Percentiles rank a stretch among this genome's conserved stretches.
These are phyloP conservation scores for Drosophila sturtevanti DNA, from an alignment of 1,140 invertebrate genomes.

Conservation along the genomic window DNA sequence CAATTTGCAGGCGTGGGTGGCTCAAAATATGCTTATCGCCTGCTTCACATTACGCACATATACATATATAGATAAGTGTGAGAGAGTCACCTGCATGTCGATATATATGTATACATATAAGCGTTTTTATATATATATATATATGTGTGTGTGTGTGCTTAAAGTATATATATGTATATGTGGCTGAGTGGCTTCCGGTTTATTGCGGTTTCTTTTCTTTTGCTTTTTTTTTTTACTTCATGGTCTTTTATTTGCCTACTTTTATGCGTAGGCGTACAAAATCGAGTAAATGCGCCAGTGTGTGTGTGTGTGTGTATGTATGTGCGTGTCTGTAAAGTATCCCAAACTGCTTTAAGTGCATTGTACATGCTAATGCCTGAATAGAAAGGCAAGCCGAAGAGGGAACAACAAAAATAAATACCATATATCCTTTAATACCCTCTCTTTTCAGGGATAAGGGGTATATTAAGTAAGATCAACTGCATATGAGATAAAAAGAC, in stretches of 20 bases:
- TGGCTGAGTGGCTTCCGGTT: conserved; percentile 57
- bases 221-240: background rate
- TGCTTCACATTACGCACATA: conserved; percentile 21
- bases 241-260: conserved; percentile 69
- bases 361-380: conserved; percentile 64
- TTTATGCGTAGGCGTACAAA: conserved; percentile 71
- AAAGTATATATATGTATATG: background rate
- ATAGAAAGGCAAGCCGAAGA: conserved; percentile 46
- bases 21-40: conserved; percentile 63
- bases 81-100: conserved; percentile 29
- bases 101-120: background rate
- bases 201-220: conserved; percentile 57
- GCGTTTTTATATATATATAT: background rate
- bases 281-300: background rate
- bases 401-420: conserved; percentile 15
- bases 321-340: conserved; percentile 47
- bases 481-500: too few species aligned
- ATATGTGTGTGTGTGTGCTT: background rate
- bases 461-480: background rate
- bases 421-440: conserved; percentile 20
- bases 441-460: background rate
- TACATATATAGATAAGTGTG: conserved; percentile 18
- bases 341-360: conserved; percentile 66
- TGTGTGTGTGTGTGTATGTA: conserved; percentile 16
- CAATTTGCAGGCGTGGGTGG: conserved; percentile 48